These are phyloP conservation scores for Cercopithecus mitis DNA, from an alignment of 2,797 vertebrate species.

Conservation along the genomic window DNA sequence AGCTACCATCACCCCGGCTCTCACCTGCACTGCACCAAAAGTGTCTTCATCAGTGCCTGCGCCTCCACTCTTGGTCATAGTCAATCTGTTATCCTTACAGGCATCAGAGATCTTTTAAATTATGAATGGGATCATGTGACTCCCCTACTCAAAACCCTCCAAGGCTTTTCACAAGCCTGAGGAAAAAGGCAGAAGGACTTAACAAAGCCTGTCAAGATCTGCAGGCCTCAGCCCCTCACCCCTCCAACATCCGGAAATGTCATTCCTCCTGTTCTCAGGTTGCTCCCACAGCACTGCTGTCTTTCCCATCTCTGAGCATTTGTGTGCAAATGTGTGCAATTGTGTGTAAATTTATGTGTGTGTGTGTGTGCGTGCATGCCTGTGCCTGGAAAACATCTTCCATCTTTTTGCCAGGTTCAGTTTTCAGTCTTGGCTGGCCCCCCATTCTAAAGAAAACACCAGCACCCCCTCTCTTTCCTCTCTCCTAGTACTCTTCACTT, in stretches of 20 bases:
- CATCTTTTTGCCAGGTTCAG: not conserved
- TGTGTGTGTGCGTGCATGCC: rapidly evolving
- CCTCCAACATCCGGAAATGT: not conserved
- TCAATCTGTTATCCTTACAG: not conserved
- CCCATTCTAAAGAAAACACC: not conserved
- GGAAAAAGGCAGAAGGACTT: not conserved
- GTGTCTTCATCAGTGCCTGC: not conserved
- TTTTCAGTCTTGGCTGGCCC: not conserved
- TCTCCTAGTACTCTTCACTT: not conserved
- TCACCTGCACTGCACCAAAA: not conserved
- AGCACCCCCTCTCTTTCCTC: rapidly evolving
- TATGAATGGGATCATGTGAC: not conserved
- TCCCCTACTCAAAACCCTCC: not conserved
- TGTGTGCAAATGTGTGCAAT: not conserved
- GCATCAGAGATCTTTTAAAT: not conserved
- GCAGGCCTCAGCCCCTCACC: rapidly evolving
- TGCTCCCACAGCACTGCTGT: rapidly evolving
- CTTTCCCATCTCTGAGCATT: not conserved
- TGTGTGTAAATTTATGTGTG: not conserved
- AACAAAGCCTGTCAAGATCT: not conserved
- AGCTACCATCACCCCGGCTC: not conserved
- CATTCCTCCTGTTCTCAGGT: rapidly evolving
- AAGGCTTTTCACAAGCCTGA: not conserved
- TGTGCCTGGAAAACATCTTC: not conserved
- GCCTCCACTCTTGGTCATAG: not conserved